Evolutionary conservation across 2,797 vertebrate genomes (phyloP), one percentile per base, ranked within the genome.

Genomic region (Anomalospiza imberbis): DNA sequence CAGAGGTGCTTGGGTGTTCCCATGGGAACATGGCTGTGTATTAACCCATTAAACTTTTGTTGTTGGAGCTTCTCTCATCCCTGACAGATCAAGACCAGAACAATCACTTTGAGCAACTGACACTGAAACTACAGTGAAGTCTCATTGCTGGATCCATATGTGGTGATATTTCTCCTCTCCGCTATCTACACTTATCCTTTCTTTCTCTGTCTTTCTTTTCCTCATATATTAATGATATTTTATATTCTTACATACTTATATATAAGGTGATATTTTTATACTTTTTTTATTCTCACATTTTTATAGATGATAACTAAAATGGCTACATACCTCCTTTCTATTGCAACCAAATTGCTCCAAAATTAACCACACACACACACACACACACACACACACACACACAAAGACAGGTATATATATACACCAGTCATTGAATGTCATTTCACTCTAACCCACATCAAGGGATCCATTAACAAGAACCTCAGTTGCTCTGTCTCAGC

Each of bases 11-110:
- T 53, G 47, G 17, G 17, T 34, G 17, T 12, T 60, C 31, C 34
- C 16, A 26, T 0, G 1, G 14, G 25, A 34, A 16, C 3, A n/a
- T 42, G 17, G 67, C 22, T 0, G 0, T 38, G 14, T 11, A 26
- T 53, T 40, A 88, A 53, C 8, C 25, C 40, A 22, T 0, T 60
- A 25, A 40, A 54, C 17, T 48, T 48, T 36, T 36, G 15, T 42
- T 36, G 12, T 6, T 21, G 12, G 5, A 6, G 14, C 14, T 74
- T 60, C 40, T 50, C 12, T 12, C 40, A 34, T 3, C 12, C 21
- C 10, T 0, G 1, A 14, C 6, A 20, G 10, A 47, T 31, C n/a
- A 45, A 60, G 22, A 47, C 15, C 22, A 47, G 42, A 53, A 24
- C 13, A 31, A 40, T 31, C 54, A 34, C 11, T 6, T 31, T 24